Percentiles rank a stretch among this genome's conserved stretches.
phyloP scores from a whole-genome alignment of 2,797 vertebrate species.

The Sebastes goodei region DNA sequence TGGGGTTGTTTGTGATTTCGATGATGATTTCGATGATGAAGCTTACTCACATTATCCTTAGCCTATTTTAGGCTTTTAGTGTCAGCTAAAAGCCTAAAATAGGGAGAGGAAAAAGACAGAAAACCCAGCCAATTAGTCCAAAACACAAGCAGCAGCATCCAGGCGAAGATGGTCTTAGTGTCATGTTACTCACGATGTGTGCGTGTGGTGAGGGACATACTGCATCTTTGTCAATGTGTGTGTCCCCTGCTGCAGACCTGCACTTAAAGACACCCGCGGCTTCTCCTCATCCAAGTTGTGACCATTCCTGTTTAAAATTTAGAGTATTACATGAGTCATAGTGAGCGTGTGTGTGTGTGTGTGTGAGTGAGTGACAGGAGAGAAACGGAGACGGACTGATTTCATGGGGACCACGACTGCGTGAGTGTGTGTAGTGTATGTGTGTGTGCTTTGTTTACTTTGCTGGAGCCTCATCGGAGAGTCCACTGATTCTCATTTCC shows the following conservation, averaged over 20 bases:
- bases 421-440: neutral
- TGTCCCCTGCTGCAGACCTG: neutral
- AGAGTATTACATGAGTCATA: slow-evolving; percentile 16
- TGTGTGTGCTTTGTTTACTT: slow-evolving; percentile 12
- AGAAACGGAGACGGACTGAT: neutral
- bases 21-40: slow-evolving; percentile 28
- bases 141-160: slow-evolving; percentile 2
- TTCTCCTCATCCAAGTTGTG: neutral
- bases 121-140: slow-evolving; percentile 34
- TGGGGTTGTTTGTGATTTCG: neutral
- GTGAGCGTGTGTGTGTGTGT: neutral
- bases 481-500: slow-evolving; percentile 30
- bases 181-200: neutral
- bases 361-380: neutral
- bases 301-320: neutral
- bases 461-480: neutral
- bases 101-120: neutral
- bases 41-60: no score
- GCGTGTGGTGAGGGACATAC: neutral
- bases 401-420: neutral
- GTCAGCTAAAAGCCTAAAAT: neutral
- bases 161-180: neutral
- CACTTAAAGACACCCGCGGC: neutral
- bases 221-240: neutral
- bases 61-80: no score